These are phyloP conservation scores for Pinctada fucata DNA, from an alignment of 2,888 invertebrate species.

Conservation along the genomic window DNA sequence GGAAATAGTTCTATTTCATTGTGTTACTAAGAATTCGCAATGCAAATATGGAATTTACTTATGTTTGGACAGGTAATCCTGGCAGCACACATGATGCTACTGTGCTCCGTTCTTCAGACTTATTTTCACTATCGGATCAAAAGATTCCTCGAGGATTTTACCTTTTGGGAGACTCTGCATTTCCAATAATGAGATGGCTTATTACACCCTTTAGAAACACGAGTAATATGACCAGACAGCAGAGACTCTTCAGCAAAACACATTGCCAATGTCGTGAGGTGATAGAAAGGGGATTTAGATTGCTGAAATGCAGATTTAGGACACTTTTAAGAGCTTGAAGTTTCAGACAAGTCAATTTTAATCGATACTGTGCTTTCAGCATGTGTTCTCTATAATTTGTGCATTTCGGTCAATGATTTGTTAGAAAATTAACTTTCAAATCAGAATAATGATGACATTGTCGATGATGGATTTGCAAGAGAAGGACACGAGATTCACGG, in stretches of 20 bases:
- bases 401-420: constrained; percentile 9
- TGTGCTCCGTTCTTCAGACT: constrained; percentile 21
- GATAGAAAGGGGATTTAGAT: constrained; percentile 14
- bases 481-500: constrained; percentile 5
- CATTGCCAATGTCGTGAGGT: constrained; percentile 7
- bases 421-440: constrained; percentile 5
- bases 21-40: constrained; percentile 29
- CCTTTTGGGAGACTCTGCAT: constrained; percentile 20
- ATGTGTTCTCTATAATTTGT: constrained; percentile 20
- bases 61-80: constrained; percentile 33
- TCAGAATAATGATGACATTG: neutral
- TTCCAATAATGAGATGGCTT: constrained; percentile 18
- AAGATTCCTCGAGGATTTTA: constrained; percentile 17
- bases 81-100: constrained; percentile 35
- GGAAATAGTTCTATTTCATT: constrained; percentile 24
- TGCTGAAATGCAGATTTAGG: constrained; percentile 23
- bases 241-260: constrained; percentile 11
- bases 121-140: constrained; percentile 13
- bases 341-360: constrained; percentile 8
- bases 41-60: constrained; percentile 22
- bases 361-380: constrained; percentile 8
- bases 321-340: constrained; percentile 13
- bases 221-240: constrained; percentile 14
- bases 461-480: neutral
- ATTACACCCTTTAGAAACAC: constrained; percentile 15